Conservation (phyloP, 2,888 invertebrate species). For the Megastigmus dorsalis region DNA sequence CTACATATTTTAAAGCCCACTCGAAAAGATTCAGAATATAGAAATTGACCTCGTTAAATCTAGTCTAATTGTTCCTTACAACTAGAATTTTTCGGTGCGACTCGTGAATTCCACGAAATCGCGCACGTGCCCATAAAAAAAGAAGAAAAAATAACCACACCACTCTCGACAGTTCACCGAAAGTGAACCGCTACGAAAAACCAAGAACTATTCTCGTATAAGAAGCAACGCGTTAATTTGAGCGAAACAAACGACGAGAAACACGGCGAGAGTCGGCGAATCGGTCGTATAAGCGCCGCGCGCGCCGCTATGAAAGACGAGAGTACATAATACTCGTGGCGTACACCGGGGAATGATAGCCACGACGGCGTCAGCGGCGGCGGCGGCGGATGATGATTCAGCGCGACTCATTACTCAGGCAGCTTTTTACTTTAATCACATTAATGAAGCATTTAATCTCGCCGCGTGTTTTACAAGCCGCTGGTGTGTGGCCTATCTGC, state of each 20-base stretch:
- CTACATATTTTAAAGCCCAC: too few relatives aligned
- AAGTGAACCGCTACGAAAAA: not conserved
- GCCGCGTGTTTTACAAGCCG: constrained; percentile 73
- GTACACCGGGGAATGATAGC: not conserved
- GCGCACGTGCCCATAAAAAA: not conserved
- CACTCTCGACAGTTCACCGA: not conserved
- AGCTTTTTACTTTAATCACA: constrained; percentile 75
- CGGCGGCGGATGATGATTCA: constrained; percentile 70
- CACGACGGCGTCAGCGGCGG: not conserved
- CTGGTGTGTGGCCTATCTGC: constrained; percentile 70
- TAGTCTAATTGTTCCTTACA: too few relatives aligned
- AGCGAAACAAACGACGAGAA: constrained; percentile 22
- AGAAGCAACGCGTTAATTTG: constrained; percentile 34
- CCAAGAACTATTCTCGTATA: not conserved
- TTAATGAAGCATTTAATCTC: constrained; percentile 75
- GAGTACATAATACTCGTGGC: not conserved
- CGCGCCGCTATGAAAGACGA: too few relatives aligned
- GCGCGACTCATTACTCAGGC: constrained; percentile 72
- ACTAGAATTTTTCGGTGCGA: too few relatives aligned
- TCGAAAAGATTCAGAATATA: too few relatives aligned
- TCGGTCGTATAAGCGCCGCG: too few relatives aligned
- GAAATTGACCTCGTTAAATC: too few relatives aligned
- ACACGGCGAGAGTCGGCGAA: not conserved
- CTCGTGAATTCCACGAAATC: not conserved
- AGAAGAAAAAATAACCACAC: not conserved